Conservation (phyloP, 1,140 invertebrate genomes). For the Lethrus apterus region DNA sequence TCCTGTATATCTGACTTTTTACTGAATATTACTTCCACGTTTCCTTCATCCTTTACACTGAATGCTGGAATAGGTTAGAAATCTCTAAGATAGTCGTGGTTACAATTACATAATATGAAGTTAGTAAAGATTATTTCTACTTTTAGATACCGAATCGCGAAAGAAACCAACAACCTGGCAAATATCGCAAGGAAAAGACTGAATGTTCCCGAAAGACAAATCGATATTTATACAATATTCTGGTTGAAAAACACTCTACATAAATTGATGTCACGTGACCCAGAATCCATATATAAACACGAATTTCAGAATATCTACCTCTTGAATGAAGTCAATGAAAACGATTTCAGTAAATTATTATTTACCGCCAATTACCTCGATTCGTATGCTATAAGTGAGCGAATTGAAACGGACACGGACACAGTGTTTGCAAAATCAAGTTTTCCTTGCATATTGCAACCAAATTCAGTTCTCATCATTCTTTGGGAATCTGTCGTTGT, state of each 20-base stretch:
- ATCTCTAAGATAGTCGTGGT: too few relatives aligned
- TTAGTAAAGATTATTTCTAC: too few relatives aligned
- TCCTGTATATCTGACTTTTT: too few relatives aligned
- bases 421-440: constrained; percentile 16
- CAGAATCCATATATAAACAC: constrained; percentile 3
- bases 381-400: constrained; percentile 11
- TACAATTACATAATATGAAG: too few relatives aligned
- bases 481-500: constrained; percentile 13
- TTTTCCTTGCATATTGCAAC: constrained; percentile 21
- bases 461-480: constrained; percentile 15
- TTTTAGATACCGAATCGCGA: not conserved
- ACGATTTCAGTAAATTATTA: constrained; percentile 2
- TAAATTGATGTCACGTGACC: constrained; percentile 12
- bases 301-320: constrained; percentile 15
- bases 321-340: constrained; percentile 6
- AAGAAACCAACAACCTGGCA: not conserved
- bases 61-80: too few relatives aligned
- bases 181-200: not conserved
- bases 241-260: constrained; percentile 15
- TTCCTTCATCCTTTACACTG: too few relatives aligned
- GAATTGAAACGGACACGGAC: constrained; percentile 18
- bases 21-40: too few relatives aligned
- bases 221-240: constrained; percentile 6
- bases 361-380: constrained; percentile 12
- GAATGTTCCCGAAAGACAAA: too few relatives aligned